A percentile compares a stretch with the other conserved stretches of the same genome.
phyloP scores from a whole-genome alignment of 2,888 invertebrate species.

The Dryocosmus kuriphilus region DNA sequence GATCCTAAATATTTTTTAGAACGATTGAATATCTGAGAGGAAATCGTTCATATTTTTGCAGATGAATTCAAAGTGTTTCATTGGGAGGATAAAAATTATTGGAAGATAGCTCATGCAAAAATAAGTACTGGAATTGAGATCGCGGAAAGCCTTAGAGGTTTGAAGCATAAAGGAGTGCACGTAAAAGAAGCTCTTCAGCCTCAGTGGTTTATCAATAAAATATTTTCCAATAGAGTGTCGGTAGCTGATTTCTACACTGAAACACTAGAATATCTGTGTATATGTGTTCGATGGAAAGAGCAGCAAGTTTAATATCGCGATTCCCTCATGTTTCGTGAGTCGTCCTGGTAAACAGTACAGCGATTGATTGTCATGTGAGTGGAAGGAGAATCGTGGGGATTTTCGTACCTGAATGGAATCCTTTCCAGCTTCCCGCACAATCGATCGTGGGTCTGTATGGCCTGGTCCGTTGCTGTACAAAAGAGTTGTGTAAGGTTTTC shows the following conservation, averaged over 20 bases:
- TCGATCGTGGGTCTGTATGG: slow-evolving; percentile 83
- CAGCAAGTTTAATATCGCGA: slow-evolving; percentile 49
- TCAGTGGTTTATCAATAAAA: slow-evolving; percentile 27
- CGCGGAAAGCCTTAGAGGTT: slow-evolving; percentile 2
- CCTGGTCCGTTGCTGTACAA: slow-evolving; percentile 90
- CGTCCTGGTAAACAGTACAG: slow-evolving; percentile 57
- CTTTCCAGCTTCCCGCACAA: slow-evolving; percentile 78
- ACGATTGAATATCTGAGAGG: no score
- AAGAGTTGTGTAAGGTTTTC: slow-evolving; percentile 86
- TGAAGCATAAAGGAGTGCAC: not conserved
- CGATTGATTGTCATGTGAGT: slow-evolving; percentile 45
- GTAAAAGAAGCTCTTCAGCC: slow-evolving; percentile 16
- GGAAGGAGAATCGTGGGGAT: slow-evolving; percentile 42
- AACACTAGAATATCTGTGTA: not conserved
- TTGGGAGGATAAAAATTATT: not conserved
- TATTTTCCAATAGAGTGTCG: slow-evolving; percentile 29
- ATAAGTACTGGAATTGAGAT: slow-evolving; percentile 10
- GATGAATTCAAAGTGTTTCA: not conserved
- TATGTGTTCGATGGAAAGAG: slow-evolving; percentile 59
- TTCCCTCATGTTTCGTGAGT: slow-evolving; percentile 55
- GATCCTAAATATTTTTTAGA: no score
- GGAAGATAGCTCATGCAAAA: not conserved
- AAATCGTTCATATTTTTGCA: not conserved
- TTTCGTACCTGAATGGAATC: slow-evolving; percentile 70
- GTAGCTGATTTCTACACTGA: not conserved